These are phyloP conservation scores for Tolypeutes matacus DNA, from an alignment of 2,797 vertebrate species.

Conservation along the genomic window DNA sequence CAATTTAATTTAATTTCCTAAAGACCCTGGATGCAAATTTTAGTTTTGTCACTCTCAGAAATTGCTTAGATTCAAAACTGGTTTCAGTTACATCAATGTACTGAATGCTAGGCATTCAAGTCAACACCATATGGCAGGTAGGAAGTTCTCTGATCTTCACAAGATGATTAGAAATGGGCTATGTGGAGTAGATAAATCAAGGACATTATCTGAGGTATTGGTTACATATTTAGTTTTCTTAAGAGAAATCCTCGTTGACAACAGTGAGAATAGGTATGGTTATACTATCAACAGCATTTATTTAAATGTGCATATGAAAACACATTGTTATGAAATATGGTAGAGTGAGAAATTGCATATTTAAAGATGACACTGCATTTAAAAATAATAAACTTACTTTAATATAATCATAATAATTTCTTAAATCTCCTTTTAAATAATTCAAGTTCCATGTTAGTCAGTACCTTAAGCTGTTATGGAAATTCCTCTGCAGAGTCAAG, in stretches of 20 bases:
- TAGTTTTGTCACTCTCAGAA: neutral
- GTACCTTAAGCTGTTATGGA: neutral
- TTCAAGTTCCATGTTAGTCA: neutral
- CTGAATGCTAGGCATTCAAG: neutral
- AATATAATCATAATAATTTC: neutral
- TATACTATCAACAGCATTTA: neutral
- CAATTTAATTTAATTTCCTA: slow-evolving; percentile 3
- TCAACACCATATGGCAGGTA: neutral
- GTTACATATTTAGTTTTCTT: neutral
- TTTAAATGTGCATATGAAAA: neutral
- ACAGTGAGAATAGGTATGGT: neutral
- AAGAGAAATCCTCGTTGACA: neutral
- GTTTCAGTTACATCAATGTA: neutral
- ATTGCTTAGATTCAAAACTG: neutral
- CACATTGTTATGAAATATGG: neutral
- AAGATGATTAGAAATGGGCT: neutral
- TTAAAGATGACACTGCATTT: neutral
- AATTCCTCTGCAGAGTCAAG: slow-evolving; percentile 18
- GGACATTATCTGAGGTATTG: neutral
- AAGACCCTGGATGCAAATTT: neutral
- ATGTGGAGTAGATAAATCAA: neutral
- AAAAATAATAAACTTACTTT: slow-evolving; percentile 1
- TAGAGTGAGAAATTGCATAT: neutral
- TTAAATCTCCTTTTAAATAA: neutral
- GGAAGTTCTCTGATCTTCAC: neutral